A percentile compares a stretch with the other conserved stretches of the same genome.
These are phyloP conservation scores for Trachythela sp. DNA, from an alignment of 64 coral and sea anemone species.

Conservation along the genomic window DNA sequence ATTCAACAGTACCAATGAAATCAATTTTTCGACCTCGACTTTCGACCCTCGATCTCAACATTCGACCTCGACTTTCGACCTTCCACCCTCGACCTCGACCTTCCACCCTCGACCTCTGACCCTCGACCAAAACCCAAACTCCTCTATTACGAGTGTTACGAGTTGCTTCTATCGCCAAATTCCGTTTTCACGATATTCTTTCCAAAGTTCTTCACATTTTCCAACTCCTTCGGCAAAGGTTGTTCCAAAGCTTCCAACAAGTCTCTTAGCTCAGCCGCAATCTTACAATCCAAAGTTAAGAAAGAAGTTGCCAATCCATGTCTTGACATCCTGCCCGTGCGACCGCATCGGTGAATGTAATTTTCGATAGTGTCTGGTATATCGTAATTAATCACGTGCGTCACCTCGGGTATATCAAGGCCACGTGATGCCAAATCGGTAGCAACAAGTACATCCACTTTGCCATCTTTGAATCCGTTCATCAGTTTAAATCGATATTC, in stretches of 20 bases:
- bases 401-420: conserved; percentile 95
- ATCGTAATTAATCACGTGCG: conserved; percentile 90
- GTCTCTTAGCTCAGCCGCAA: conserved; percentile 80
- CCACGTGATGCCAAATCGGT: conserved; percentile 89
- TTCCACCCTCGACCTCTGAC: too few relatives aligned
- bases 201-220: conserved; percentile 89
- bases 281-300: conserved; percentile 88
- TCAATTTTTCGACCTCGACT: too few relatives aligned
- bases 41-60: too few relatives aligned
- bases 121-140: too few relatives aligned
- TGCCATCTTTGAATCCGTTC: conserved; percentile 76
- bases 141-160: too few relatives aligned
- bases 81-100: too few relatives aligned
- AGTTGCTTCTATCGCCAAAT: conserved; percentile 70
- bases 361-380: conserved; percentile 82
- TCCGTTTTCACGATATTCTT: conserved; percentile 89
- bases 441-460: conserved; percentile 81
- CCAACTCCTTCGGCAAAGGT: conserved; percentile 70
- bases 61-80: too few relatives aligned
- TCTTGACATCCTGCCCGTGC: conserved; percentile 84
- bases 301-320: conserved; percentile 87
- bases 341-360: conserved; percentile 92
- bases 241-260: conserved; percentile 86
- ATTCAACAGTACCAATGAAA: too few relatives aligned
- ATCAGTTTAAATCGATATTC: conserved; percentile 86